Percentiles rank a stretch among this genome's conserved stretches.
phyloP scores from a whole-genome alignment of 2,113 vertebrate species.

The Trichomycterus rosablanca region DNA sequence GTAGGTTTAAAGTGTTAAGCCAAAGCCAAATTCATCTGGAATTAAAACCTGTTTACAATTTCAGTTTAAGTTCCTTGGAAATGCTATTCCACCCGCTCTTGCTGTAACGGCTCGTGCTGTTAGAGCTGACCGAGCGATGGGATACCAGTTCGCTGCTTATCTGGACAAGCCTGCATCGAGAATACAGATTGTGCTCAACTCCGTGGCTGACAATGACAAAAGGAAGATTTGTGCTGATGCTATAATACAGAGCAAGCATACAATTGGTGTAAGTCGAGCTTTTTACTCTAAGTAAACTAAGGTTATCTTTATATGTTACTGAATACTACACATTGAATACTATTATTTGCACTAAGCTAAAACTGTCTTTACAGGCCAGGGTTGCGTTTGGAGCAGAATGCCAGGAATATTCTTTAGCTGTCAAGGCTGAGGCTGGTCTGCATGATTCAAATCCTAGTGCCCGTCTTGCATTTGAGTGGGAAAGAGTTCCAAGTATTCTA shows the following conservation, averaged over 20 bases:
- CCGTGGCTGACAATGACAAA: conserved; percentile 62
- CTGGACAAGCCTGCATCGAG: conserved; percentile 52
- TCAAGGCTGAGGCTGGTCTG: conserved; percentile 56
- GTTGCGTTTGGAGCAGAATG: conserved; percentile 66
- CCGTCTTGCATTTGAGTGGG: conserved; percentile 65
- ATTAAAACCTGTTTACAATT: background rate
- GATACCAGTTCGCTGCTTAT: conserved; percentile 65
- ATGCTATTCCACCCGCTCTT: conserved; percentile 53
- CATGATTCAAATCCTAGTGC: conserved; percentile 55
- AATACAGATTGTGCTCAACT: conserved; percentile 66
- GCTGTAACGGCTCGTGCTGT: conserved; percentile 61
- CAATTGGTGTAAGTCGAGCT: conserved; percentile 64
- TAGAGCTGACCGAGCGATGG: conserved; percentile 55
- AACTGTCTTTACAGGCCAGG: conserved; percentile 47
- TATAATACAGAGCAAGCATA: conserved; percentile 63
- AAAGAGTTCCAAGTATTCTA: conserved; percentile 59
- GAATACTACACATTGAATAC: too few species aligned
- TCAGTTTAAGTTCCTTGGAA: conserved; percentile 64
- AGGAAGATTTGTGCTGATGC: conserved; percentile 73
- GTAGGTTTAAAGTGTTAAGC: background rate
- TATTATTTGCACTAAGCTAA: background rate
- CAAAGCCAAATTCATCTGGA: background rate
- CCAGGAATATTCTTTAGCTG: conserved; percentile 57
- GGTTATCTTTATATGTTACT: too few species aligned
- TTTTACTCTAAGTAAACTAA: too few species aligned